These are phyloP conservation scores for Carassius auratus DNA, from an alignment of 2,113 vertebrate genomes.

Conservation along the genomic window DNA sequence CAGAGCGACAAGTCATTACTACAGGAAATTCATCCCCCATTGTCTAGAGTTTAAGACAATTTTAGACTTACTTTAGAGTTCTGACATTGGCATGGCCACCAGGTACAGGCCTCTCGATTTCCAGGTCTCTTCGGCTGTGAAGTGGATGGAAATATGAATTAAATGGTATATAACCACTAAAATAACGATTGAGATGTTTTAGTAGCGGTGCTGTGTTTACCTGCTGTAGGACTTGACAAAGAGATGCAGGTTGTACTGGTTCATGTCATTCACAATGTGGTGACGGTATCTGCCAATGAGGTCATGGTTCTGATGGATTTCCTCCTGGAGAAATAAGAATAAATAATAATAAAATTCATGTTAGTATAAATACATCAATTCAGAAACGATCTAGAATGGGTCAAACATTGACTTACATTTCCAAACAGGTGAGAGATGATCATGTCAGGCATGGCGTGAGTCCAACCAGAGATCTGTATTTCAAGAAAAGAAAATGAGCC, in stretches of 20 bases:
- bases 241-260: constrained; percentile 91
- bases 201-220: constrained; percentile 63
- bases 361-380: background rate
- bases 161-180: background rate
- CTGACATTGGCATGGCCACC: constrained; percentile 73
- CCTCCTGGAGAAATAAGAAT: constrained; percentile 79
- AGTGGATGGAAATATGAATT: constrained; percentile 3
- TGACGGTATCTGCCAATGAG: constrained; percentile 90
- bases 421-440: constrained; percentile 93
- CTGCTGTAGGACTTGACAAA: constrained; percentile 96
- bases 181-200: background rate
- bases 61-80: constrained; percentile 88
- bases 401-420: constrained; percentile 78
- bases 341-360: background rate
- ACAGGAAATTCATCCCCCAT: background rate
- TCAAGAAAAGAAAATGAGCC: background rate
- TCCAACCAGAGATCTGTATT: constrained; percentile 90
- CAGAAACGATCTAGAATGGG: background rate
- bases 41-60: background rate
- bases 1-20: constrained; percentile 24
- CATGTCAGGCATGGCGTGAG: constrained; percentile 88
- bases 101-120: constrained; percentile 90
- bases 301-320: constrained; percentile 88
- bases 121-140: constrained; percentile 90
- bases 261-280: constrained; percentile 90